A percentile compares a stretch with the other conserved stretches of the same genome.
Evolutionary conservation across 2,113 vertebrate species (phyloP).

Genomic region (Notechis scutatus): DNA sequence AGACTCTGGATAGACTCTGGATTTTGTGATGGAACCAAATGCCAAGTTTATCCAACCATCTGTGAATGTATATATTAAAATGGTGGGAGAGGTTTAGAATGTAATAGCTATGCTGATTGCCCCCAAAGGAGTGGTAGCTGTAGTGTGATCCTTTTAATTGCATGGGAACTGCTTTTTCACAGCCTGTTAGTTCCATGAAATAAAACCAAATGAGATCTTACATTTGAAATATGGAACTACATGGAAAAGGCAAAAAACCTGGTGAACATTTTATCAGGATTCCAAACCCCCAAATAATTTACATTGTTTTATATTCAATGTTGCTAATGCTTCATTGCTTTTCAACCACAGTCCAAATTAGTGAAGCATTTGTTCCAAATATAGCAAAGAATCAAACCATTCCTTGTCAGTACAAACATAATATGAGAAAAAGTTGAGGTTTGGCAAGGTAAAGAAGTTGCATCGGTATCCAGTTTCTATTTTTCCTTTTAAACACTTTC

Average conservation of each 20-base stretch:
- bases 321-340: neutral
- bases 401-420: neutral
- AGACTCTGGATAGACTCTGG: neutral
- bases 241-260: neutral
- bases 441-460: neutral
- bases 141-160: neutral
- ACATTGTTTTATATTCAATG: neutral
- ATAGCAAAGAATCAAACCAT: neutral
- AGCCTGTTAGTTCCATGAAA: neutral
- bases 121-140: neutral
- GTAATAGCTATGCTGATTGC: neutral
- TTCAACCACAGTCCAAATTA: neutral
- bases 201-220: neutral
- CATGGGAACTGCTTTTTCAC: neutral
- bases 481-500: neutral
- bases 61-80: neutral
- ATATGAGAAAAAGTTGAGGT: neutral
- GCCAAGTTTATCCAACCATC: constrained; percentile 13
- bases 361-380: neutral
- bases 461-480: neutral
- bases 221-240: neutral
- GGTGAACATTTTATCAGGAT: neutral
- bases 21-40: neutral
- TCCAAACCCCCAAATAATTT: neutral
- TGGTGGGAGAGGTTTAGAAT: neutral